Conservation (phyloP, 2,888 invertebrate species). For the Rhodophaea formosa region DNA sequence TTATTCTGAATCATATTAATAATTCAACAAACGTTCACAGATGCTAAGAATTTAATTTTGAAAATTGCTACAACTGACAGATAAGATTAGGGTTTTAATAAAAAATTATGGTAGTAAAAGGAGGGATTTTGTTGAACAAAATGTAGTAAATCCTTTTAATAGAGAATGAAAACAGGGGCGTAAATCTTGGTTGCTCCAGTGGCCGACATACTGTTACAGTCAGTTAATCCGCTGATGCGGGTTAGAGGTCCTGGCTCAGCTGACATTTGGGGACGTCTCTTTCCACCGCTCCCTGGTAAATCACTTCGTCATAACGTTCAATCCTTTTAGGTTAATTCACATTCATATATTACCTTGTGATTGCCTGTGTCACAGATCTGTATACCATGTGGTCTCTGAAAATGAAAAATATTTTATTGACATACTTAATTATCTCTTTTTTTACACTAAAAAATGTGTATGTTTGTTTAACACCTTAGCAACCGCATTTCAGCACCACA, state of each 20-base stretch:
- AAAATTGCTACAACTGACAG: slow-evolving; percentile 12
- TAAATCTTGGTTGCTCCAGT: slow-evolving; percentile 68
- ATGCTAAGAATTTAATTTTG: slow-evolving; percentile 8
- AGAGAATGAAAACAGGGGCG: slow-evolving; percentile 61
- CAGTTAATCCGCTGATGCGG: slow-evolving; percentile 74
- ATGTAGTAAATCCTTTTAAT: slow-evolving; percentile 49
- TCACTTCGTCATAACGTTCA: slow-evolving; percentile 49
- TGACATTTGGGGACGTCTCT: slow-evolving; percentile 54
- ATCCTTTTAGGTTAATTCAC: slow-evolving; percentile 24
- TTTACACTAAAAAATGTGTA: too few relatives aligned
- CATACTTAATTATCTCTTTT: too few relatives aligned
- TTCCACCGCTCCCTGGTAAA: slow-evolving; percentile 54
- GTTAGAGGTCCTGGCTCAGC: slow-evolving; percentile 58
- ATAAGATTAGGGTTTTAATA: slow-evolving; percentile 16
- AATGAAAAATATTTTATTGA: too few relatives aligned
- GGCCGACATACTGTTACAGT: slow-evolving; percentile 72
- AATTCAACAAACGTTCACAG: slow-evolving; percentile 5
- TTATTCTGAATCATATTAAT: slow-evolving; percentile 9
- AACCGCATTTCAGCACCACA: too few relatives aligned
- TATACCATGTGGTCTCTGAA: too few relatives aligned
- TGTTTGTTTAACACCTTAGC: too few relatives aligned
- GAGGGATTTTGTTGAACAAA: slow-evolving; percentile 26
- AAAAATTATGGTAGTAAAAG: slow-evolving; percentile 7
- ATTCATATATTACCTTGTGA: not conserved
- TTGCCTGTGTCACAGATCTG: too few relatives aligned